Evolutionary conservation across 2,888 invertebrate species (phyloP).

Genomic region (Pilophorus perplexus): DNA sequence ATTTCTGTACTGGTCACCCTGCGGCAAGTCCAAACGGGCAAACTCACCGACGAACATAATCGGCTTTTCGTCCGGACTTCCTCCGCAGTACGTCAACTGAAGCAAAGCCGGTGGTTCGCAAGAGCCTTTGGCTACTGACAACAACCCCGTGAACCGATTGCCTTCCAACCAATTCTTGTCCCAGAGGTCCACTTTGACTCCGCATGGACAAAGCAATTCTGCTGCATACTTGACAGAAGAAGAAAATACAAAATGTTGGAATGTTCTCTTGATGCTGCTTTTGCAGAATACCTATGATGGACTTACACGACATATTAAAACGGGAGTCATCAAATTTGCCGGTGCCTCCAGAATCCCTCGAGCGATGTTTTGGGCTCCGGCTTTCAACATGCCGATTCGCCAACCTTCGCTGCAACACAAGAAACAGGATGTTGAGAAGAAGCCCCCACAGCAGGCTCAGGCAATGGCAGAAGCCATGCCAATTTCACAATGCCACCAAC

Average conservation of each 20-base stretch:
- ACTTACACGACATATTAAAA: slow-evolving; percentile 48
- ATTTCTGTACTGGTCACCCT: no score
- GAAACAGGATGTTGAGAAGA: no score
- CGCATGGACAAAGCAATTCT: slow-evolving; percentile 57
- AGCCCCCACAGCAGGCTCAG: no score
- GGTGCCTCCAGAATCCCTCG: slow-evolving; percentile 45
- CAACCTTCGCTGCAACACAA: slow-evolving; percentile 39
- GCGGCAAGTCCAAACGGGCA: no score
- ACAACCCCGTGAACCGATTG: slow-evolving; percentile 63
- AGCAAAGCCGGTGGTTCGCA: slow-evolving; percentile 64
- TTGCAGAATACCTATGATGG: neutral
- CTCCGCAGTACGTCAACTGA: slow-evolving; percentile 62
- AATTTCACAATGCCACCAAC: no score
- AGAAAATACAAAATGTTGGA: neutral
- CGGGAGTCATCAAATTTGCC: slow-evolving; percentile 44
- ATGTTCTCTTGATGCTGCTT: neutral
- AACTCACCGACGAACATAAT: slow-evolving; percentile 62
- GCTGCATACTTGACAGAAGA: slow-evolving; percentile 54
- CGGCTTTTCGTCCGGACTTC: slow-evolving; percentile 56
- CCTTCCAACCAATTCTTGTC: slow-evolving; percentile 65
- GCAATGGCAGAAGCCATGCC: no score
- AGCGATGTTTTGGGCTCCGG: slow-evolving; percentile 41
- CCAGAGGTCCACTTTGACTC: slow-evolving; percentile 52
- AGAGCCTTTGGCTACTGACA: slow-evolving; percentile 58
- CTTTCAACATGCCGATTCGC: slow-evolving; percentile 38